Evolutionary conservation across 2,888 invertebrate species (phyloP).

Genomic region (Cerastoderma edule): DNA sequence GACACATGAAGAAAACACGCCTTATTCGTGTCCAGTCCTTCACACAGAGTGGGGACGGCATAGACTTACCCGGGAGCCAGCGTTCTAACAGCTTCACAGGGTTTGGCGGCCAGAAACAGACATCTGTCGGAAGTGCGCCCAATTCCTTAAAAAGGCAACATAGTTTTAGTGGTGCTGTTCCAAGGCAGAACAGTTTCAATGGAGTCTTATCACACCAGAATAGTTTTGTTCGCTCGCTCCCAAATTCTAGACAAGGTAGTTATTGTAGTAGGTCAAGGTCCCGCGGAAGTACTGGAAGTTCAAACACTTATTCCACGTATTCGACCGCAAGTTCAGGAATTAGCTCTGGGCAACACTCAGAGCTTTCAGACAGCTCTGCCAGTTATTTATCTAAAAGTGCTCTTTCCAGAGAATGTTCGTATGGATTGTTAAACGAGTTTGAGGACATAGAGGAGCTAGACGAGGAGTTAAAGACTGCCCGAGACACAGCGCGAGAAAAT

Average conservation of each 20-base stretch:
- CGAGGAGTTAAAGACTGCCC: slow-evolving; percentile 50
- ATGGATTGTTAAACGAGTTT: slow-evolving; percentile 57
- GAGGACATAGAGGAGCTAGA: slow-evolving; percentile 60
- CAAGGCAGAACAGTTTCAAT: slow-evolving; percentile 35
- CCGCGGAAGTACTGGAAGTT: slow-evolving; percentile 61
- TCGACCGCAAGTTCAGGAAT: slow-evolving; percentile 58
- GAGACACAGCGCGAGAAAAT: slow-evolving; percentile 22
- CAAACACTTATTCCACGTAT: slow-evolving; percentile 55
- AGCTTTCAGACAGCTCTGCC: slow-evolving; percentile 41
- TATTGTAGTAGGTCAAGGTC: slow-evolving; percentile 56
- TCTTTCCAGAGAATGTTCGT: slow-evolving; percentile 54
- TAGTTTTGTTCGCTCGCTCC: slow-evolving; percentile 49
- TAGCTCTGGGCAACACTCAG: slow-evolving; percentile 54
- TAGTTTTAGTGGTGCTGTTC: slow-evolving; percentile 45
- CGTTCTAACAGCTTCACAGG: slow-evolving; percentile 59
- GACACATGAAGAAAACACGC: slow-evolving; percentile 69
- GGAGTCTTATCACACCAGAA: slow-evolving; percentile 47
- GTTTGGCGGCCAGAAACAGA: slow-evolving; percentile 35
- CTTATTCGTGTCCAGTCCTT: slow-evolving; percentile 66
- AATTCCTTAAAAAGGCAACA: slow-evolving; percentile 48
- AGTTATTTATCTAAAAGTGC: slow-evolving; percentile 52
- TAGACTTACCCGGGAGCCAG: slow-evolving; percentile 45
- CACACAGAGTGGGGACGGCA: slow-evolving; percentile 42
- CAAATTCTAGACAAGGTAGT: slow-evolving; percentile 53
- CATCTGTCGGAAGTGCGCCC: background rate